Evolutionary conservation across 2,888 invertebrate genomes (phyloP), one percentile per base, ranked within the genome.

Genomic region (Xestia ashworthii): DNA sequence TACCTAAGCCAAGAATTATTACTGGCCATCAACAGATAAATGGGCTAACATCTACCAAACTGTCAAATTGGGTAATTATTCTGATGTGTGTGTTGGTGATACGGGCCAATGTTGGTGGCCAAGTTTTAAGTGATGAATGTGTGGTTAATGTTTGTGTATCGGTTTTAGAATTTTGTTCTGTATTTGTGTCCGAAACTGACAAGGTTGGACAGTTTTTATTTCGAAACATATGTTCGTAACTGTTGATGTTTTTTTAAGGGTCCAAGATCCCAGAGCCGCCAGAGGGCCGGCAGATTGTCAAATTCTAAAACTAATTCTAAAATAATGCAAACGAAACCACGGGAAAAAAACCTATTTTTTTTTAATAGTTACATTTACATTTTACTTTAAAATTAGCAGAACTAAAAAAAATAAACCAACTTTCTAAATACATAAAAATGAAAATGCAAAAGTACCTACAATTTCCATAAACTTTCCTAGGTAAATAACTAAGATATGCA

Each of bases 61-160:
- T 78, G 74, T 78, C 82, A 64, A 71, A 68, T 77, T 78, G 70
- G 66, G 68, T 66, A 84, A 84, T 83, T 74, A 74, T 48, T 74
- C 25, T 70, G 81, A 81, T 70, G 65, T 67, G 74, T 76, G 65
- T 74, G 74, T 69, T 69, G 80, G 60, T 46, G 46, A 46, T 67
- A 48, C 11, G 32, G 25, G 46, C 74, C 71, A 77, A 72, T 70
- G 69, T 69, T 74, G 77, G 85, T 62, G 22, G 65, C 73, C 80
- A 60, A 53, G n/a, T 46, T 65, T 19, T 41, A 69, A 60, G 67
- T 74, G 64, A 71, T 68, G 11, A 64, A 71, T 73, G 71, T 70
- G n/a, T 22, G 65, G 44, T 44, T 68, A 64, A 80, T 64, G 58
- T 55, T 32, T 22, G 32, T n/a, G 6, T n/a, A 58, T 65, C 14